Evolutionary conservation across 2,797 vertebrate genomes (phyloP).

Genomic region (Podarcis lilfordi): DNA sequence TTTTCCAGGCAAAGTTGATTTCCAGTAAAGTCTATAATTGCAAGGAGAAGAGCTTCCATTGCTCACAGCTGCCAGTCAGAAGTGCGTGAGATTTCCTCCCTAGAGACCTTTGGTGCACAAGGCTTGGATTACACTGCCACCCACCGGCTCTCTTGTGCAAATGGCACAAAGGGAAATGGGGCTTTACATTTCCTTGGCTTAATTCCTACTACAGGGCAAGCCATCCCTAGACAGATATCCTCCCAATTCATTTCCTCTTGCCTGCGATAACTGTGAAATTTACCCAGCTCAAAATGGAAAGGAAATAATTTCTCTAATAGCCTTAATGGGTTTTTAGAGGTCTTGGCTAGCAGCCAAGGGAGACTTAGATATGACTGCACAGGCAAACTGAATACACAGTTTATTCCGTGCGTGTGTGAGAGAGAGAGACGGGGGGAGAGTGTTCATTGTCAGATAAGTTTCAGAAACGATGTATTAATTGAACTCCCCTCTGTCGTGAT

Average conservation of each 20-base stretch:
- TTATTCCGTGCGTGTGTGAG: constrained; percentile 58
- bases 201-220: constrained; percentile 82
- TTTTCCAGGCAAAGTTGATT: constrained; percentile 71
- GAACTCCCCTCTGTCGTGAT: constrained; percentile 75
- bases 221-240: constrained; percentile 81
- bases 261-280: constrained; percentile 89
- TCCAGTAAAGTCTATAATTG: constrained; percentile 68
- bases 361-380: constrained; percentile 76
- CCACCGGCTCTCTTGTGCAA: constrained; percentile 79
- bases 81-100: constrained; percentile 25
- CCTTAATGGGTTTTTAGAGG: constrained; percentile 88
- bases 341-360: constrained; percentile 84
- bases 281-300: constrained; percentile 82
- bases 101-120: constrained; percentile 56
- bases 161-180: constrained; percentile 38
- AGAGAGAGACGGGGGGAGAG: neutral
- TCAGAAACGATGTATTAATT: constrained; percentile 76
- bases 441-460: constrained; percentile 80
- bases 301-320: constrained; percentile 90
- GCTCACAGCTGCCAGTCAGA: constrained; percentile 50
- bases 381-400: constrained; percentile 70
- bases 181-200: constrained; percentile 61
- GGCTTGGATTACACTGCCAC: constrained; percentile 89
- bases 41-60: constrained; percentile 57
- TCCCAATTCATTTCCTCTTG: constrained; percentile 80